phyloP scores from a whole-genome alignment of 2,888 invertebrate genomes.

The Lepetodrilus schrolli region DNA sequence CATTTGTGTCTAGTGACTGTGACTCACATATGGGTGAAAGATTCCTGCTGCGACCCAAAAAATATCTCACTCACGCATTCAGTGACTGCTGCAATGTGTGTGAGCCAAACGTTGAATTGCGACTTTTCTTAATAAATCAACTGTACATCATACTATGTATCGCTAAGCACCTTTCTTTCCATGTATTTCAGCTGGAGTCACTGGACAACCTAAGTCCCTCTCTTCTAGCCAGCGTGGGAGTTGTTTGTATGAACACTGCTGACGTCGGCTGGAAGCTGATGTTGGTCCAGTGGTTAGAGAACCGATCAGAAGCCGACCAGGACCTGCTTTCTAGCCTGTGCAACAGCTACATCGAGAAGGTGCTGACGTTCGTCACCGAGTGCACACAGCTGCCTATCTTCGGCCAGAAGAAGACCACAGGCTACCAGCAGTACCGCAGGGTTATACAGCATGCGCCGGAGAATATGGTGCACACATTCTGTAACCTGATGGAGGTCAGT shows the following conservation, averaged over 20 bases:
- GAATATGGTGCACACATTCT: constrained; percentile 72
- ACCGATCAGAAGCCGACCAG: constrained; percentile 63
- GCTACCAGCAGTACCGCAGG: constrained; percentile 55
- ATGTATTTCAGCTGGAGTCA: constrained; percentile 63
- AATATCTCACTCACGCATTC: too few species aligned
- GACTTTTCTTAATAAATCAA: too few species aligned
- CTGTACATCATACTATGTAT: too few species aligned
- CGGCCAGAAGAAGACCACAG: constrained; percentile 42
- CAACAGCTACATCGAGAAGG: constrained; percentile 67
- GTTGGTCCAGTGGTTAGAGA: constrained; percentile 71
- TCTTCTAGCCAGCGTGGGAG: constrained; percentile 70
- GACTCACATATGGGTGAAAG: too few species aligned
- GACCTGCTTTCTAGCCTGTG: constrained; percentile 63
- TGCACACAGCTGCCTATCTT: constrained; percentile 64
- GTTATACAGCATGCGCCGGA: constrained; percentile 65
- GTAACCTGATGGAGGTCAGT: constrained; percentile 70
- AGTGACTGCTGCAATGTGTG: too few species aligned
- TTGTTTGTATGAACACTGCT: constrained; percentile 64
- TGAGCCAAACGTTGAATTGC: too few species aligned
- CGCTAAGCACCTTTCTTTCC: not conserved
- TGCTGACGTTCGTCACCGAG: constrained; percentile 60
- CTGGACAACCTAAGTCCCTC: constrained; percentile 69
- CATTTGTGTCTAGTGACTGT: too few species aligned
- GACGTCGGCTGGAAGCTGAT: constrained; percentile 74
- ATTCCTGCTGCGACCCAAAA: too few species aligned